These are phyloP conservation scores for Tortricodes alternella DNA, from an alignment of 2,888 invertebrate species.

Conservation along the genomic window DNA sequence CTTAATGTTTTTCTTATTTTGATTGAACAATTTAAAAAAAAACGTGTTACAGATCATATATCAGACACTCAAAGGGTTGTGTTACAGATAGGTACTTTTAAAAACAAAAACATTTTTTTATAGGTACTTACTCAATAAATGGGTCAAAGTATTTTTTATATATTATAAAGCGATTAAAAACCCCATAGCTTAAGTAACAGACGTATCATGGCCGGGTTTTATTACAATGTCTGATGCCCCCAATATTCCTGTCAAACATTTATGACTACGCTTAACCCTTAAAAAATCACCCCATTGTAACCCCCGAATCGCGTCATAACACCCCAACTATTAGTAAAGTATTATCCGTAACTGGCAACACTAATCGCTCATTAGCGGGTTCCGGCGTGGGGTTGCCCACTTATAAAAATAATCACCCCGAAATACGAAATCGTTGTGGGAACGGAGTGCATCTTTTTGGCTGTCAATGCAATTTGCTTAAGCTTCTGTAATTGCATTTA, in stretches of 20 bases:
- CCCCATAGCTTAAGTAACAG: constrained; percentile 16
- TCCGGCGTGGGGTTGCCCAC: constrained; percentile 59
- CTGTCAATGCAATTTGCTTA: constrained; percentile 20
- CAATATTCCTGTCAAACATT: constrained; percentile 28
- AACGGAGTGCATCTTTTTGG: constrained; percentile 36
- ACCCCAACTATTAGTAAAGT: constrained; percentile 72
- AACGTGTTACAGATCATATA: too few species aligned
- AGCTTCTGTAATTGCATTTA: constrained; percentile 12
- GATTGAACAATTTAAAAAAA: too few species aligned
- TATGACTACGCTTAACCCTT: constrained; percentile 30
- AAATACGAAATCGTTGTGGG: constrained; percentile 51
- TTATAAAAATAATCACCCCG: constrained; percentile 40
- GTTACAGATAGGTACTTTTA: too few species aligned
- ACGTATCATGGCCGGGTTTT: constrained; percentile 21
- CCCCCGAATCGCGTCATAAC: constrained; percentile 41
- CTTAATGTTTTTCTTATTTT: too few species aligned
- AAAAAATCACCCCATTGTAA: constrained; percentile 28
- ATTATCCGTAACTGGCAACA: constrained; percentile 79
- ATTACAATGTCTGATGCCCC: constrained; percentile 14
- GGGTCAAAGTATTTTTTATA: too few species aligned
- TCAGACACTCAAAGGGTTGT: too few species aligned
- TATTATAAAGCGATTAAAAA: constrained; percentile 18
- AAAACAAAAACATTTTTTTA: too few species aligned
- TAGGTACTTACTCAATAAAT: too few species aligned
- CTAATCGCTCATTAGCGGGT: constrained; percentile 79